Conservation (phyloP, 2,888 invertebrate genomes). For the Cheilosia grossa region DNA sequence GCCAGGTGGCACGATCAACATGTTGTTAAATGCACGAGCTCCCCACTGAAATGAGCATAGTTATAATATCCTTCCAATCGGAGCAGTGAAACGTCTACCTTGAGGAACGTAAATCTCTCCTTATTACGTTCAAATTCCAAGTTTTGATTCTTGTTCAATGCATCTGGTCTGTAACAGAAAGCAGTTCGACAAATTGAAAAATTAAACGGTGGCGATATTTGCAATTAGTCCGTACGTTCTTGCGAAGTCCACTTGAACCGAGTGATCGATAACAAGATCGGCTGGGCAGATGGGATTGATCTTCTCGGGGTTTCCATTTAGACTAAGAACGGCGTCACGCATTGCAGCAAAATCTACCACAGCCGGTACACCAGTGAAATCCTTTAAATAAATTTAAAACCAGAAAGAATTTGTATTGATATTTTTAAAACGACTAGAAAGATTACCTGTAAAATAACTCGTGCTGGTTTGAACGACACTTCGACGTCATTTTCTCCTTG, state of each 20-base stretch:
- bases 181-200: too few relatives aligned
- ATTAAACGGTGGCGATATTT: not conserved
- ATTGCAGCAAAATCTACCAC: slow-evolving; percentile 99
- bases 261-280: slow-evolving; percentile 99
- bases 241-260: slow-evolving; percentile 97
- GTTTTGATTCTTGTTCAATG: slow-evolving; percentile 95
- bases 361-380: slow-evolving; percentile 98
- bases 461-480: slow-evolving; percentile 97
- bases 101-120: slow-evolving; percentile 97
- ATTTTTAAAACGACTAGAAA: not conserved
- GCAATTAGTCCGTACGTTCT: slow-evolving; percentile 84
- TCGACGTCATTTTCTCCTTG: slow-evolving; percentile 88
- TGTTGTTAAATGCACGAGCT: slow-evolving; percentile 96
- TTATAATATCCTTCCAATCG: not conserved
- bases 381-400: slow-evolving; percentile 84
- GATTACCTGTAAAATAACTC: slow-evolving; percentile 95
- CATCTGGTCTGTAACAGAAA: slow-evolving; percentile 88
- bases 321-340: slow-evolving; percentile 95
- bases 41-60: slow-evolving; percentile 90
- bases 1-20: slow-evolving; percentile 98
- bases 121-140: slow-evolving; percentile 97
- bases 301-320: slow-evolving; percentile 94
- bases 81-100: slow-evolving; percentile 85
- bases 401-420: too few relatives aligned
- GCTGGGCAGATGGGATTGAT: slow-evolving; percentile 99